Conservation (phyloP, 2,113 vertebrate genomes). For the Nerophis lumbriciformis region DNA sequence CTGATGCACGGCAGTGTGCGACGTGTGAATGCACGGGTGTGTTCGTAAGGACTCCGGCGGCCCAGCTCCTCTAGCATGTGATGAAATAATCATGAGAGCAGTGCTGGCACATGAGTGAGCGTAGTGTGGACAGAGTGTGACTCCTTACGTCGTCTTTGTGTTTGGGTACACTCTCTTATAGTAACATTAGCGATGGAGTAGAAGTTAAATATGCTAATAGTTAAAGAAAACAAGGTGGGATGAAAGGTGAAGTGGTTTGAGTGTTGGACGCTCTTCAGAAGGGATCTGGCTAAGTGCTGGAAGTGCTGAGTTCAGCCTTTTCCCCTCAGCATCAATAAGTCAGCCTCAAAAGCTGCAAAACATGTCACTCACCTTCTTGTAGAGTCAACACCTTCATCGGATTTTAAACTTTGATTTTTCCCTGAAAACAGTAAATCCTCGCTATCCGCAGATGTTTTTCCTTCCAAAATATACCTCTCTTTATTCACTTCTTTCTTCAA, state of each 20-base stretch:
- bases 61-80: constrained; percentile 54
- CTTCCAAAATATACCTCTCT: neutral
- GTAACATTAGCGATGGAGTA: too few relatives aligned
- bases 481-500: too few relatives aligned
- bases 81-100: constrained; percentile 69
- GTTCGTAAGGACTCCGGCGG: constrained; percentile 49
- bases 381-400: too few relatives aligned
- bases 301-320: constrained; percentile 10
- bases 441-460: neutral
- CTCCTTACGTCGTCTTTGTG: neutral
- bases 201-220: neutral
- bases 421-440: too few relatives aligned
- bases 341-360: constrained; percentile 8
- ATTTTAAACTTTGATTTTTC: too few relatives aligned
- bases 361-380: constrained; percentile 2
- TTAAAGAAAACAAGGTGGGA: neutral
- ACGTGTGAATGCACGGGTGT: constrained; percentile 56
- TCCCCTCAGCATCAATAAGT: constrained; percentile 16
- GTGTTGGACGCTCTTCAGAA: constrained; percentile 7
- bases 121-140: neutral
- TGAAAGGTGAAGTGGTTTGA: neutral
- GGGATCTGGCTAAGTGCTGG: constrained; percentile 23
- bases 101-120: neutral
- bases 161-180: constrained; percentile 3
- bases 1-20: constrained; percentile 29